Conservation (phyloP, 2,797 vertebrate genomes). For the Sardinella longiceps region DNA sequence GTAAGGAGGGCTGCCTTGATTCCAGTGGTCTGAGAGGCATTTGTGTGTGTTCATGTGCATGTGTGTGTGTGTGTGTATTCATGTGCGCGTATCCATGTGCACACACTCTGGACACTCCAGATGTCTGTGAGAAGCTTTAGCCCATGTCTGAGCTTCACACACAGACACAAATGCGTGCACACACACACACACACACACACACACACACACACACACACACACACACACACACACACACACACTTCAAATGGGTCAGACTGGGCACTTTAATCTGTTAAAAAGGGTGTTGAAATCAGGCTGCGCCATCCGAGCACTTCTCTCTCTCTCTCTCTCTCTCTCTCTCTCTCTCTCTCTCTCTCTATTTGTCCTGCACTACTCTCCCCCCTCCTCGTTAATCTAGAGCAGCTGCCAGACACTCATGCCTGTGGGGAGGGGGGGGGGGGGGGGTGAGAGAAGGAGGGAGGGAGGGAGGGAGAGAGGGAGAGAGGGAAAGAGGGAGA, state of each 20-base stretch:
- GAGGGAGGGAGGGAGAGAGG: background rate
- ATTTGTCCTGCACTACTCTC: slow-evolving; percentile 4
- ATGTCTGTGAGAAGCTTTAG: background rate
- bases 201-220: background rate
- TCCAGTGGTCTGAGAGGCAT: background rate
- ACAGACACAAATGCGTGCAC: background rate
- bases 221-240: background rate
- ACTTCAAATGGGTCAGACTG: background rate
- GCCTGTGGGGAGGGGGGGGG: background rate
- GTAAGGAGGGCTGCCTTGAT: background rate
- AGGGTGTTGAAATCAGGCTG: slow-evolving; percentile 35
- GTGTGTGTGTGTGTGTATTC: too few species aligned
- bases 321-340: slow-evolving; percentile 15
- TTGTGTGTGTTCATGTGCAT: background rate
- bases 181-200: background rate
- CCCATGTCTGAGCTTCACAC: background rate
- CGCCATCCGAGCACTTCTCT: slow-evolving; percentile 15
- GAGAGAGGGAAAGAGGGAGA: background rate
- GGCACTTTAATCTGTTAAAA: background rate
- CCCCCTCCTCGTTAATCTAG: slow-evolving; percentile 35
- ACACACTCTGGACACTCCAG: background rate
- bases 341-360: background rate
- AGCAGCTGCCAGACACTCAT: slow-evolving; percentile 41
- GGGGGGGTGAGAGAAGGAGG: background rate
- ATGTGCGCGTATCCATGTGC: too few species aligned